Conservation (phyloP, 2,113 vertebrate species). For the Suricata suricatta region DNA sequence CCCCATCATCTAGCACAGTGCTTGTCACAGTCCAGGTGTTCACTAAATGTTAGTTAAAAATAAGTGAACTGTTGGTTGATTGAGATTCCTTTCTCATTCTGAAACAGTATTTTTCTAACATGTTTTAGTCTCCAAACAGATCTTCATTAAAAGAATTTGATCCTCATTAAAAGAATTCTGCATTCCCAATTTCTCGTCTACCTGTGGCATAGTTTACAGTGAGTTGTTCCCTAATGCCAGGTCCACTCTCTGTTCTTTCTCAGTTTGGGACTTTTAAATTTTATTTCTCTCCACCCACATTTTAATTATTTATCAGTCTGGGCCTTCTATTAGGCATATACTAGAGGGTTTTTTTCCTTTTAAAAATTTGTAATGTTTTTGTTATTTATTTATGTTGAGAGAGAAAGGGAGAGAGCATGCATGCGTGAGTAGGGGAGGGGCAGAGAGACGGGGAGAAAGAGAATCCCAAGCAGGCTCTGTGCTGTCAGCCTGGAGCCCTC, state of each 20-base stretch:
- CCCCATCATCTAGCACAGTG: background rate
- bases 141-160: background rate
- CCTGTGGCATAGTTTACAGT: background rate
- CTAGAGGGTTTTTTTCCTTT: background rate
- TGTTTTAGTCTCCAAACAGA: background rate
- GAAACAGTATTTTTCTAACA: background rate
- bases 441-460: no score
- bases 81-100: background rate
- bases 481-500: no score
- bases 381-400: no score
- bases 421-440: no score
- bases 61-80: background rate
- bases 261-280: background rate
- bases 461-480: no score
- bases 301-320: background rate
- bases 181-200: background rate
- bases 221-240: background rate
- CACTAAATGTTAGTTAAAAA: conserved; percentile 1
- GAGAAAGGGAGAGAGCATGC: no score
- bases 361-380: no score
- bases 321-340: no score
- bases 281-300: background rate
- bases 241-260: background rate
- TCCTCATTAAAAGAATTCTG: background rate
- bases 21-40: background rate